Evolutionary conservation across 2,888 invertebrate species (phyloP).

Genomic region (Spisula solida): DNA sequence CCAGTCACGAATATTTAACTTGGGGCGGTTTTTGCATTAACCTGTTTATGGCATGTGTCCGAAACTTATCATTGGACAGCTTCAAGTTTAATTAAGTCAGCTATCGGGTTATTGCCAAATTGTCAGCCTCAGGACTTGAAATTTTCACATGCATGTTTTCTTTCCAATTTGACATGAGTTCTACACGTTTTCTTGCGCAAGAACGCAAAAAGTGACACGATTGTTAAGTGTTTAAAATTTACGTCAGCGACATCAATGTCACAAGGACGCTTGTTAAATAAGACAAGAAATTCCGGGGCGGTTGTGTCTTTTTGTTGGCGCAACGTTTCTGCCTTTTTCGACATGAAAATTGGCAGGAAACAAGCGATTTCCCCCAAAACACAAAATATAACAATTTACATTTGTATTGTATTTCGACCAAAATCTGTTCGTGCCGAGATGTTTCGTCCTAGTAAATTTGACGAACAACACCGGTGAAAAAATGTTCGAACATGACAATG

Average conservation of each 20-base stretch:
- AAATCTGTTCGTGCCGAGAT: not conserved
- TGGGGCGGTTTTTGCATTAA: slow-evolving; percentile 17
- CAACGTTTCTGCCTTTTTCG: slow-evolving; percentile 8
- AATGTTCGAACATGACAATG: not conserved
- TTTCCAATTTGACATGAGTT: slow-evolving; percentile 26
- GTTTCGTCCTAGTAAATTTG: not conserved
- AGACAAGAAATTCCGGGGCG: slow-evolving; percentile 33
- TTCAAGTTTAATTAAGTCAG: slow-evolving; percentile 20
- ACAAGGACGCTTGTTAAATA: slow-evolving; percentile 22
- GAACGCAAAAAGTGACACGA: slow-evolving; percentile 28
- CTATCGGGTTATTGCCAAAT: slow-evolving; percentile 1
- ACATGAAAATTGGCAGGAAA: slow-evolving; percentile 21
- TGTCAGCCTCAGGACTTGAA: slow-evolving; percentile 17
- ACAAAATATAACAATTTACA: slow-evolving; percentile 14
- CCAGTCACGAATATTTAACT: slow-evolving; percentile 16
- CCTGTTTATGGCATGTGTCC: slow-evolving; percentile 23
- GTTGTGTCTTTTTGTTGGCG: slow-evolving; percentile 2
- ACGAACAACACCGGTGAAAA: slow-evolving; percentile 1
- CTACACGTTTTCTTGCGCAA: slow-evolving; percentile 46
- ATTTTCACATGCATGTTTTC: slow-evolving; percentile 51
- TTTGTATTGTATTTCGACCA: slow-evolving; percentile 6
- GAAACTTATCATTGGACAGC: not conserved
- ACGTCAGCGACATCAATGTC: slow-evolving; percentile 23
- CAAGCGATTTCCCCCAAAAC: slow-evolving; percentile 21
- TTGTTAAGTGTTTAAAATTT: slow-evolving; percentile 26